Evolutionary conservation across 2,113 vertebrate genomes (phyloP), one percentile per base, ranked within the genome.

Genomic region (Cercocebus atys): DNA sequence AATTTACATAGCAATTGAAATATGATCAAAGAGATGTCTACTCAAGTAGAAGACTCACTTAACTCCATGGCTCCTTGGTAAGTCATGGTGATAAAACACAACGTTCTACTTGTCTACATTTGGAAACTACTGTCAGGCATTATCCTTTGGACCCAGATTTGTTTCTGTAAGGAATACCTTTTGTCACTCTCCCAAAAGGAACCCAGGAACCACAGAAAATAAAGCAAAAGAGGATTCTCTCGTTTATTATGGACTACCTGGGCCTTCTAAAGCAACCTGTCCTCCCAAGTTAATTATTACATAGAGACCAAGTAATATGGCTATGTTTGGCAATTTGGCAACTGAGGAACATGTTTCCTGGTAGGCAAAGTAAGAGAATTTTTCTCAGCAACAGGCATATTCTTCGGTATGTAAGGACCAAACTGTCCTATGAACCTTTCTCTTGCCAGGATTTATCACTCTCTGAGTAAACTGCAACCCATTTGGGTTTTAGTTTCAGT

Each of bases 181-280:
- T 78, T 86, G 17, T 87, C 30, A 93, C 35, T 92, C 43, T 95
- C 30, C 55, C 68, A 80, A 95, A 93, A 97, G 27, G 7, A 96
- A 96, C 76, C 64, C 13, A 90, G 80, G 35, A 93, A 93, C 40
- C 47, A 95, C 25, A 76, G 70, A 97, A 95, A 94, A 93, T 85
- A 95, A 93, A 93, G 84, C 52, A 96, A 95, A 84, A 90, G 38
- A 2, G 18, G 40, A 85, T 27, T 72, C 18, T 79, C 47, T 75
- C 27, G 86, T 47, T 97, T 96, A 93, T 88, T 92, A 72, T 94
- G 40, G 81, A 35, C 79, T 73, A 57, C 38, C 40, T 78, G 32
- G 91, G 91, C n/a, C 90, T 73, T 83, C 55, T 50, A 35, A 91
- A 85, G 86, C 68, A 73, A 57, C 35, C 50, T 89, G 25, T 87